phyloP scores from a whole-genome alignment of 2,113 vertebrate genomes.

The Limanda limanda region DNA sequence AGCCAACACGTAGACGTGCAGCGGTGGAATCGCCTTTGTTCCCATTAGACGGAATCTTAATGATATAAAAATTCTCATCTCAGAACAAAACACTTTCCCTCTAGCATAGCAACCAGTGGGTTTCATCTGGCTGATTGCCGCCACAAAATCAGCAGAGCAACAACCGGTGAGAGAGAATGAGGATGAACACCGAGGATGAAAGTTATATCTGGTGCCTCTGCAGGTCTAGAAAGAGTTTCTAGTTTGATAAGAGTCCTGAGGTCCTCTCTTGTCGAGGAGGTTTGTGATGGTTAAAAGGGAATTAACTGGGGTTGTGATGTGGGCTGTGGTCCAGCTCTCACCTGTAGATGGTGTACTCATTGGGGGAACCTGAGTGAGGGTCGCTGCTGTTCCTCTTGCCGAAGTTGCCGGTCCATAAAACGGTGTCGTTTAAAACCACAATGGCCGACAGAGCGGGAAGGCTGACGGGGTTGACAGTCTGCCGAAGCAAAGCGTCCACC shows the following conservation, averaged over 20 bases:
- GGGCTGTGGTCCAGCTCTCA: background rate
- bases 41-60: background rate
- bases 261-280: too few species aligned
- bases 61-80: background rate
- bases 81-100: background rate
- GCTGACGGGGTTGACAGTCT: constrained; percentile 81
- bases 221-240: background rate
- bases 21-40: background rate
- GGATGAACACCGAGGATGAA: background rate
- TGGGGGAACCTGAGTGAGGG: constrained; percentile 84
- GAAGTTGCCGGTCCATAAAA: constrained; percentile 95
- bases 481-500: constrained; percentile 87
- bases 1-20: too few species aligned
- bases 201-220: background rate
- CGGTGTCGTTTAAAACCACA: constrained; percentile 90
- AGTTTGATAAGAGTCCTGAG: too few species aligned
- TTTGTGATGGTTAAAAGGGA: too few species aligned
- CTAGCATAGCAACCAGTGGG: background rate
- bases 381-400: constrained; percentile 89
- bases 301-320: too few species aligned
- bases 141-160: background rate
- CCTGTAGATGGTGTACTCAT: constrained; percentile 94
- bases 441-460: constrained; percentile 91
- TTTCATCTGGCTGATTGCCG: background rate
- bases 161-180: background rate